Evolutionary conservation across 2,113 vertebrate species (phyloP).

Genomic region (Galbula dea): DNA sequence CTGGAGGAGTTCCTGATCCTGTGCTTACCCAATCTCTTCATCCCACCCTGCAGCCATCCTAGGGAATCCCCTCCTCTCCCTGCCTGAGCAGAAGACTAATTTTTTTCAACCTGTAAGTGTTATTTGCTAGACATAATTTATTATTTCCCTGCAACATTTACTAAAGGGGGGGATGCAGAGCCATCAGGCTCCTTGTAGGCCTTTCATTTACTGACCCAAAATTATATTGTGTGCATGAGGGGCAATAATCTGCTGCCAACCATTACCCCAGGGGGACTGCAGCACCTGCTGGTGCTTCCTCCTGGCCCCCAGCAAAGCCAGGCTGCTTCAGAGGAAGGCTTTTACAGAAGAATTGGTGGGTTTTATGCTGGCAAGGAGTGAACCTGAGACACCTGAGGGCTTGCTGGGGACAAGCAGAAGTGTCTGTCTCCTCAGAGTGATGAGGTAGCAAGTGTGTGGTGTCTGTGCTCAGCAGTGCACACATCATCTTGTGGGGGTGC

Average conservation of each 20-base stretch:
- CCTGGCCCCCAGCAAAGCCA: neutral
- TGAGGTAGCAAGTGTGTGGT: neutral
- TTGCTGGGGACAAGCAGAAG: neutral
- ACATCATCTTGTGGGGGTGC: neutral
- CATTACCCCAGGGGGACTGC: rapidly evolving
- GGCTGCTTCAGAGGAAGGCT: neutral
- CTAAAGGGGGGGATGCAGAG: neutral
- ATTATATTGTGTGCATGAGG: rapidly evolving
- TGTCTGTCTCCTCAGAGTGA: no score
- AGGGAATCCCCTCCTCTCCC: no score
- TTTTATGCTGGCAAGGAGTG: rapidly evolving
- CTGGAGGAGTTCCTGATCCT: neutral
- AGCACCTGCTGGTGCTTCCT: neutral
- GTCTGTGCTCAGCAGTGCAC: neutral
- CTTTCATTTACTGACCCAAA: neutral
- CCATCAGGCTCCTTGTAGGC: rapidly evolving
- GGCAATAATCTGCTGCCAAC: no score
- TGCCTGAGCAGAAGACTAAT: rapidly evolving
- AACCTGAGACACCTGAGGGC: rapidly evolving
- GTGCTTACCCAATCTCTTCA: neutral
- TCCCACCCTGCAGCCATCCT: neutral
- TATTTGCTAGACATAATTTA: rapidly evolving
- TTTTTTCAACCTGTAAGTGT: neutral
- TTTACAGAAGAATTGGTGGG: neutral
- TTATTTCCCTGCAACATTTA: neutral